Evolutionary conservation across 2,888 invertebrate genomes (phyloP).

Genomic region (Heliconius ethilla): DNA sequence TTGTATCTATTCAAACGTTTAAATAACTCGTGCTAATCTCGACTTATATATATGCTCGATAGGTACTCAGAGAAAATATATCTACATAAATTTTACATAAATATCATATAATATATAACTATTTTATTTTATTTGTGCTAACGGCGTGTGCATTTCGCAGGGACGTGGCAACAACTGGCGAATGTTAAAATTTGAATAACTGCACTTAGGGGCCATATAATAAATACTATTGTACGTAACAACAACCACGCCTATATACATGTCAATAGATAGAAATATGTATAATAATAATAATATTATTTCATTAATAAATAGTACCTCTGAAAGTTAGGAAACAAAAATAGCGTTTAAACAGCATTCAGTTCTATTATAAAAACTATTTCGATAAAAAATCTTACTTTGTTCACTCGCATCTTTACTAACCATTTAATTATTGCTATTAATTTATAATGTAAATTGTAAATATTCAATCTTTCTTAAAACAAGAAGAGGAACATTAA

Average conservation of each 20-base stretch:
- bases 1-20: constrained; percentile 71
- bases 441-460: constrained; percentile 77
- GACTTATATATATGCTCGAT: constrained; percentile 65
- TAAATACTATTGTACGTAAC: constrained; percentile 66
- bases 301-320: constrained; percentile 83
- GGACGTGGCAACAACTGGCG: constrained; percentile 71
- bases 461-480: constrained; percentile 83
- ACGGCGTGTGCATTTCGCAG: constrained; percentile 74
- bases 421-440: constrained; percentile 80
- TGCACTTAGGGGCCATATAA: constrained; percentile 75
- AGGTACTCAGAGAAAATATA: constrained; percentile 64
- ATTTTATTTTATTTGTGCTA: constrained; percentile 69
- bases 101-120: constrained; percentile 46
- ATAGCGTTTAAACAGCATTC: constrained; percentile 75
- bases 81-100: constrained; percentile 51
- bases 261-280: constrained; percentile 82
- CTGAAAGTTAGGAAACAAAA: constrained; percentile 83
- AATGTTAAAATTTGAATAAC: constrained; percentile 83
- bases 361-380: constrained; percentile 81
- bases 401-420: constrained; percentile 75
- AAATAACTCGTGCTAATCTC: constrained; percentile 75
- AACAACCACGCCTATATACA: constrained; percentile 74
- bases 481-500: constrained; percentile 82
- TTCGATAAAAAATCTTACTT: constrained; percentile 79
- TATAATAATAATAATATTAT: constrained; percentile 81